Evolutionary conservation across 1,140 invertebrate species (phyloP).

Genomic region (Thalassaphorura encarpata): DNA sequence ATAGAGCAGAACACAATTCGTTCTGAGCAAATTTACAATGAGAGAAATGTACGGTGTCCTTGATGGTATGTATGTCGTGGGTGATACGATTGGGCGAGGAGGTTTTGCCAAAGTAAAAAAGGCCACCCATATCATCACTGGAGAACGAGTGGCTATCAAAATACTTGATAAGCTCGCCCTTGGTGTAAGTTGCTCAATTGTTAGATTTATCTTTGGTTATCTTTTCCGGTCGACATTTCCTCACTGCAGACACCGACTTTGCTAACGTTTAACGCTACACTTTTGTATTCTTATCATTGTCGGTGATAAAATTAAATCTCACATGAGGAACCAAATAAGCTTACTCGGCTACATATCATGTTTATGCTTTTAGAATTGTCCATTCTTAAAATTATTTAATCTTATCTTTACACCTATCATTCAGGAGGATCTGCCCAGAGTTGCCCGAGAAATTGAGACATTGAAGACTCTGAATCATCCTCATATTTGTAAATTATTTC

Average conservation of each 20-base stretch:
- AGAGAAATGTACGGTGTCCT: slow-evolving; percentile 35
- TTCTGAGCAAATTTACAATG: too few species aligned
- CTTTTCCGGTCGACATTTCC: too few species aligned
- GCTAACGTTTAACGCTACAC: too few species aligned
- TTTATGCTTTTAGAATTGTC: neutral
- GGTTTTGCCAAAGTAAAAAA: slow-evolving; percentile 75
- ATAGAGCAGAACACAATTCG: too few species aligned
- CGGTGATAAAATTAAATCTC: too few species aligned
- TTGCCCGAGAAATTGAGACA: slow-evolving; percentile 68
- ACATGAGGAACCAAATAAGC: slow-evolving; percentile 5
- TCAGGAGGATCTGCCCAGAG: slow-evolving; percentile 65
- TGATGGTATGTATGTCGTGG: slow-evolving; percentile 55
- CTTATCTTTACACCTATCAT: too few species aligned
- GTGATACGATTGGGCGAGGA: slow-evolving; percentile 62
- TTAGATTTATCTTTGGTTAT: too few species aligned
- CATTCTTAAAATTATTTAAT: slow-evolving; percentile 12
- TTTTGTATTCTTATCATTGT: too few species aligned
- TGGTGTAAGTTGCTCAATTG: too few species aligned
- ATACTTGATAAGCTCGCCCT: slow-evolving; percentile 61
- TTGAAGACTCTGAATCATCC: slow-evolving; percentile 67
- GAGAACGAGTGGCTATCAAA: slow-evolving; percentile 76
- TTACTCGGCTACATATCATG: neutral
- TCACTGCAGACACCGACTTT: too few species aligned
- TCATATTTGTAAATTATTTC: slow-evolving; percentile 72
- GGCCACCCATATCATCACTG: slow-evolving; percentile 62